These are phyloP conservation scores for Xyrichtys novacula DNA, from an alignment of 2,797 vertebrate species.

Conservation along the genomic window DNA sequence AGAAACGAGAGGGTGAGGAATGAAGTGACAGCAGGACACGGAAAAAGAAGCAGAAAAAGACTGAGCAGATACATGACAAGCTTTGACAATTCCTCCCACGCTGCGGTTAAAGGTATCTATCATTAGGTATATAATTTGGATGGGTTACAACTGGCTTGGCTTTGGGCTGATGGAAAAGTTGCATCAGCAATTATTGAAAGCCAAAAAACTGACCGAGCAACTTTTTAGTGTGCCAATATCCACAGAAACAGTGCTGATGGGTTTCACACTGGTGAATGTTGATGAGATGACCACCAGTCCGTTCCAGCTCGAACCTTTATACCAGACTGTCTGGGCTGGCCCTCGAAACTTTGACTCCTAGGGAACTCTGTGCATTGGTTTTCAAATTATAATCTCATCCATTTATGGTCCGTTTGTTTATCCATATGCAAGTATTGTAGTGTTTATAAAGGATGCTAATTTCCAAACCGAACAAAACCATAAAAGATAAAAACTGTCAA, in stretches of 20 bases:
- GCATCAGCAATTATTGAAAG: not conserved
- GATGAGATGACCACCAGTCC: not conserved
- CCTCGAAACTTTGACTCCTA: no score
- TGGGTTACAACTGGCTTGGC: not conserved
- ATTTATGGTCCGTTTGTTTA: no score
- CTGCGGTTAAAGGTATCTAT: not conserved
- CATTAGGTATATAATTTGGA: not conserved
- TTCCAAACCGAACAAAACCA: no score
- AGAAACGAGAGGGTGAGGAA: conserved; percentile 35
- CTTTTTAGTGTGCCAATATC: not conserved
- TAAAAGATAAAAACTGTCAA: no score
- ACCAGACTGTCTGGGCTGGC: not conserved
- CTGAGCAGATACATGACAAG: not conserved
- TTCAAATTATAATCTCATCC: no score
- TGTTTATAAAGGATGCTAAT: no score
- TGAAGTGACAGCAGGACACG: not conserved
- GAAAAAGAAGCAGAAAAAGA: not conserved
- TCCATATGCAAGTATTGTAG: no score
- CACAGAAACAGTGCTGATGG: not conserved
- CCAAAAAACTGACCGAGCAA: not conserved
- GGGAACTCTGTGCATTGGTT: no score
- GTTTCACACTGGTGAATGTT: not conserved
- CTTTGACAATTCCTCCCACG: not conserved
- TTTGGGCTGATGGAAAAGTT: not conserved
- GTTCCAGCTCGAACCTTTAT: not conserved